phyloP scores from a whole-genome alignment of 2,113 vertebrate genomes.

The Chaetodon trifascialis region DNA sequence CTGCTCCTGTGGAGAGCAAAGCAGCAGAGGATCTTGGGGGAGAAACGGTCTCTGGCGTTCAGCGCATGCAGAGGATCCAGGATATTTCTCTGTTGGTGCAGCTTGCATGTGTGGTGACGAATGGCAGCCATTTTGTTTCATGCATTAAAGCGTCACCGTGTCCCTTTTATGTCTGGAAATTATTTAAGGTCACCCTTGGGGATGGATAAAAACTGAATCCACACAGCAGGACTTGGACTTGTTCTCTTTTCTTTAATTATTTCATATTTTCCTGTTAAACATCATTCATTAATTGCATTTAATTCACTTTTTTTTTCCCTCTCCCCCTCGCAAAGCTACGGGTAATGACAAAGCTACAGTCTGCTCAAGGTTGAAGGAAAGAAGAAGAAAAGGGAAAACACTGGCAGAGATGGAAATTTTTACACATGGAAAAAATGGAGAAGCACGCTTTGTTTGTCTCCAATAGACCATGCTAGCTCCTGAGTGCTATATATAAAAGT shows the following conservation, averaged over 20 bases:
- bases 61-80: slow-evolving; percentile 23
- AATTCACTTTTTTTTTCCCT: neutral
- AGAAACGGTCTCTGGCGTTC: slow-evolving; percentile 49
- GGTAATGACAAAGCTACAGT: slow-evolving; percentile 10
- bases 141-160: slow-evolving; percentile 49
- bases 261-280: neutral
- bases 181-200: neutral
- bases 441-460: slow-evolving; percentile 64
- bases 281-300: slow-evolving; percentile 13
- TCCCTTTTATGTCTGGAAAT: neutral
- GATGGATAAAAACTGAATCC: slow-evolving; percentile 3
- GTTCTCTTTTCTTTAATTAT: neutral
- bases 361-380: neutral
- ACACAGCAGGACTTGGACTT: neutral
- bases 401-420: slow-evolving; percentile 30
- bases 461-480: slow-evolving; percentile 57
- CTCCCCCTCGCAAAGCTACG: neutral
- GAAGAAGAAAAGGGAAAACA: neutral
- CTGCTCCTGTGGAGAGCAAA: slow-evolving; percentile 41
- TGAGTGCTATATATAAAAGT: slow-evolving; percentile 58
- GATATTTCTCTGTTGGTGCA: slow-evolving; percentile 18
- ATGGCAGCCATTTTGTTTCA: slow-evolving; percentile 69
- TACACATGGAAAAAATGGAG: slow-evolving; percentile 37
- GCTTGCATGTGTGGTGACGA: slow-evolving; percentile 40
- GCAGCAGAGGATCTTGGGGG: slow-evolving; percentile 56